Evolutionary conservation across 2,797 vertebrate species (phyloP).

Genomic region (Gymnocypris eckloni): DNA sequence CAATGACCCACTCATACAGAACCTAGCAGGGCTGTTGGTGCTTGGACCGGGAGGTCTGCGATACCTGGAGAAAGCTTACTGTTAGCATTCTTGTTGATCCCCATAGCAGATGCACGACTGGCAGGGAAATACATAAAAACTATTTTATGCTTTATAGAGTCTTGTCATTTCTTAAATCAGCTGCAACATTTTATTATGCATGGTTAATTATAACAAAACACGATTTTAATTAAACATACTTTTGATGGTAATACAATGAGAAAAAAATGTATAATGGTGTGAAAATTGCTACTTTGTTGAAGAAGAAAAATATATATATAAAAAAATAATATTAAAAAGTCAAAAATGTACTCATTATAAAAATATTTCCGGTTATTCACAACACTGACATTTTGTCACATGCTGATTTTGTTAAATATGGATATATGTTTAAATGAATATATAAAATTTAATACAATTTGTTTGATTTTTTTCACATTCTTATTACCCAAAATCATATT

Average conservation of each 20-base stretch:
- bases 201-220: neutral
- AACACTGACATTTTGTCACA: neutral
- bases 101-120: neutral
- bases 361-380: neutral
- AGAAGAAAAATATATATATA: neutral
- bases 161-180: neutral
- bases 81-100: neutral
- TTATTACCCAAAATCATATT: neutral
- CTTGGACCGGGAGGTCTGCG: slow-evolving; percentile 14
- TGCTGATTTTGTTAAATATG: neutral
- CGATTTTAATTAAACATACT: neutral
- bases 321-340: neutral
- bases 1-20: slow-evolving; percentile 43
- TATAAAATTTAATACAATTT: neutral
- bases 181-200: neutral
- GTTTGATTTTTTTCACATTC: neutral
- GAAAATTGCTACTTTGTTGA: no score
- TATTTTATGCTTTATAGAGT: neutral
- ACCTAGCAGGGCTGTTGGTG: slow-evolving; percentile 3
- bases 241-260: no score
- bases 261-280: no score
- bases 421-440: neutral
- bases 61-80: slow-evolving; percentile 1
- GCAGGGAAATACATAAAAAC: no score
- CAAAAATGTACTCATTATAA: neutral